A percentile compares a stretch with the other conserved stretches of the same genome.
phyloP scores from a whole-genome alignment of 2,797 vertebrate species.

The Decapterus maruadsi region DNA sequence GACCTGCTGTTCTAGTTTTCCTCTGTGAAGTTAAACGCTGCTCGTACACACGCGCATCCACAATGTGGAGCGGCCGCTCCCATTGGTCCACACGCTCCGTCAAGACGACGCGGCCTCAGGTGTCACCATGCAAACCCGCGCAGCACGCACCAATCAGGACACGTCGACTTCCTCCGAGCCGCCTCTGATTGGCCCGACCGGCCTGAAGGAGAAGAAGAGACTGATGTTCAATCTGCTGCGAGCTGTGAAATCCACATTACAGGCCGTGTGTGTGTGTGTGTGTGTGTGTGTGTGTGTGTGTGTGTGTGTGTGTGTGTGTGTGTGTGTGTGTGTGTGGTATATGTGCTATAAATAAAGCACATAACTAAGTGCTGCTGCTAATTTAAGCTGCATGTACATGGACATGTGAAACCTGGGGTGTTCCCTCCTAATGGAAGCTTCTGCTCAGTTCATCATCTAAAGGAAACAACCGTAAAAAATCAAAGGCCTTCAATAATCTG shows the following conservation, averaged over 20 bases:
- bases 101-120: constrained; percentile 26
- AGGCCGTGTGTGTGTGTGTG: not conserved
- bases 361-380: not conserved
- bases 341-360: constrained; percentile 2
- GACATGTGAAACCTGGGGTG: no score
- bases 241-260: constrained; percentile 37
- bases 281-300: not conserved
- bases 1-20: not conserved
- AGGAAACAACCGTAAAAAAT: no score
- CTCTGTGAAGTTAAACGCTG: constrained; percentile 33
- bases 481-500: no score
- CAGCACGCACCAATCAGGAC: constrained; percentile 53
- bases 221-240: constrained; percentile 30
- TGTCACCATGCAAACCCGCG: constrained; percentile 63
- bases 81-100: not conserved
- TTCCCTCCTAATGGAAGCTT: no score
- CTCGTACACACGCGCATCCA: not conserved
- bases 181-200: constrained; percentile 52
- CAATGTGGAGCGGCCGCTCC: constrained; percentile 7
- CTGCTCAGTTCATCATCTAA: no score
- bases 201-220: constrained; percentile 16
- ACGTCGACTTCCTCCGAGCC: not conserved
- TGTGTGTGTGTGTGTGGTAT: no score
- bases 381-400: not conserved
- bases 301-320: no score